A percentile compares a stretch with the other conserved stretches of the same genome.
Evolutionary conservation across 2,888 invertebrate genomes (phyloP).

Genomic region (Caenorhabditis afra): DNA sequence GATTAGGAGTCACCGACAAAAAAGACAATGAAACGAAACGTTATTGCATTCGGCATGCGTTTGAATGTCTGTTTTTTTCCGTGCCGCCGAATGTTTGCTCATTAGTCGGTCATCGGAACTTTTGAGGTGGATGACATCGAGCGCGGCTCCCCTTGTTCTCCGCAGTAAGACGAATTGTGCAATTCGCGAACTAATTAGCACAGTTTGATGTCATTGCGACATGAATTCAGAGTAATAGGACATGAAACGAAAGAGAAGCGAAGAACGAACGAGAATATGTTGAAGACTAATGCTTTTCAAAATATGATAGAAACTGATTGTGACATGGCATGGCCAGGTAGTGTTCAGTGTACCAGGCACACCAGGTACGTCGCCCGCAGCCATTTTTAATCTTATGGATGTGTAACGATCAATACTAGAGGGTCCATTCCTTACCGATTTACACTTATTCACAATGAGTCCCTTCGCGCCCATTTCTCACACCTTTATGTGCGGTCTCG

Average conservation of each 20-base stretch:
- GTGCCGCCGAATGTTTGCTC: constrained; percentile 27
- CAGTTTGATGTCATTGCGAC: background rate
- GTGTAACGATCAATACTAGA: constrained; percentile 21
- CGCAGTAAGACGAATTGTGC: constrained; percentile 10
- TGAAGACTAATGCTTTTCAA: too few relatives aligned
- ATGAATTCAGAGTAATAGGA: constrained; percentile 11
- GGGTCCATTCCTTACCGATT: background rate
- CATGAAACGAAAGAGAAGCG: background rate
- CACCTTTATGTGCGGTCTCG: constrained; percentile 3
- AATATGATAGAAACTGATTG: constrained; percentile 16
- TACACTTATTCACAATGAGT: constrained; percentile 11
- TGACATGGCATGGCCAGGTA: constrained; percentile 8
- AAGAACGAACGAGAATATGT: background rate
- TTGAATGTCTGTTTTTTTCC: constrained; percentile 11
- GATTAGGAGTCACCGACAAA: background rate
- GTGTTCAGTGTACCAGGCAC: background rate
- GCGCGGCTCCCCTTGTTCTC: background rate
- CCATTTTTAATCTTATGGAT: background rate
- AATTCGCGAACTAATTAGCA: constrained; percentile 38
- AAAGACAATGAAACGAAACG: constrained; percentile 29
- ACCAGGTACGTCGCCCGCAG: constrained; percentile 16
- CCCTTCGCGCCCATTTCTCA: background rate
- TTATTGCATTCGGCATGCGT: constrained; percentile 15
- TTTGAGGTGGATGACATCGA: constrained; percentile 31
- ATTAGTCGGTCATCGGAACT: constrained; percentile 34